These are phyloP conservation scores for Sceliomorpha sp. DNA, from an alignment of 2,888 invertebrate genomes.

Conservation along the genomic window DNA sequence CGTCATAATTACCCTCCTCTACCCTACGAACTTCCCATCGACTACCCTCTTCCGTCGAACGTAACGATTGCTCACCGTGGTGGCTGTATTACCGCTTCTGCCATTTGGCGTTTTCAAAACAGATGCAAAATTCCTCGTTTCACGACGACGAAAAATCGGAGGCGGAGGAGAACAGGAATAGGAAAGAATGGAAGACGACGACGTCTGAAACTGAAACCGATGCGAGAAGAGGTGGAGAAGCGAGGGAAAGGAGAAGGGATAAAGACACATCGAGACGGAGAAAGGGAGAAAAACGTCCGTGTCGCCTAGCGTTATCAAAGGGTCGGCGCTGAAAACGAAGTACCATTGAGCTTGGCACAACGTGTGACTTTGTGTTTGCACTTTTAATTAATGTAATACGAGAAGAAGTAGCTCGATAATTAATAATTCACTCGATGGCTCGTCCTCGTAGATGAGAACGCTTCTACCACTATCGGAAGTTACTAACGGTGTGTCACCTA, in stretches of 20 bases:
- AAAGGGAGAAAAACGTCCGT: slow-evolving; percentile 17
- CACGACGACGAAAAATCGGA: slow-evolving; percentile 8
- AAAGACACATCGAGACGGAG: too few species aligned
- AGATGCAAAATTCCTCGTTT: slow-evolving; percentile 14
- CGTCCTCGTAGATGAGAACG: slow-evolving; percentile 43
- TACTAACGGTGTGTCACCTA: slow-evolving; percentile 62
- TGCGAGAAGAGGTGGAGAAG: too few species aligned
- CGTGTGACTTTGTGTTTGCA: slow-evolving; percentile 56
- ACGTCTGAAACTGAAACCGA: slow-evolving; percentile 21
- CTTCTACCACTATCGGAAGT: slow-evolving; percentile 41
- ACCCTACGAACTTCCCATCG: too few species aligned
- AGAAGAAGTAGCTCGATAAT: slow-evolving; percentile 68
- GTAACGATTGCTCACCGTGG: too few species aligned
- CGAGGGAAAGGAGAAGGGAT: slow-evolving; percentile 37
- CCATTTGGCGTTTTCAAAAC: slow-evolving; percentile 24
- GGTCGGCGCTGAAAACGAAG: slow-evolving; percentile 54
- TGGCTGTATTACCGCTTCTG: slow-evolving; percentile 10
- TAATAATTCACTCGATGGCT: slow-evolving; percentile 67
- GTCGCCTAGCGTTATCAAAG: slow-evolving; percentile 32
- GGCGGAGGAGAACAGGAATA: slow-evolving; percentile 27
- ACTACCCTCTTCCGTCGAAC: too few species aligned
- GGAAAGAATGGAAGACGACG: slow-evolving; percentile 11
- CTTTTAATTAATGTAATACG: slow-evolving; percentile 74
- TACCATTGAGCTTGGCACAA: slow-evolving; percentile 42
- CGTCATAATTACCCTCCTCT: too few species aligned